phyloP scores from a whole-genome alignment of 2,888 invertebrate genomes.

The Drosophila infuscata region DNA sequence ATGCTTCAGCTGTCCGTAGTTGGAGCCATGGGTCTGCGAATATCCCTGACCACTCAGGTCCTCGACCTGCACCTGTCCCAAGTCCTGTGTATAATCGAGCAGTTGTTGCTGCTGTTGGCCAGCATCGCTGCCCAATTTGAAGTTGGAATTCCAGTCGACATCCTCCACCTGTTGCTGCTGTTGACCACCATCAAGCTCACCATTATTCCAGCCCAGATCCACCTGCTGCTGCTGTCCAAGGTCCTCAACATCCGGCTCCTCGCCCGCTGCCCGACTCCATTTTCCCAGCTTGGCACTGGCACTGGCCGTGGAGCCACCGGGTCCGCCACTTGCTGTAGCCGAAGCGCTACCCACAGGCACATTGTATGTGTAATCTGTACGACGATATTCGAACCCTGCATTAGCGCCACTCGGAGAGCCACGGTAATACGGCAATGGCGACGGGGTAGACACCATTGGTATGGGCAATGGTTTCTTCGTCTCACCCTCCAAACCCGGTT shows the following conservation, averaged over 20 bases:
- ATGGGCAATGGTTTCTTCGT: constrained; percentile 42
- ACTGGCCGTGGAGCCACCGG: constrained; percentile 53
- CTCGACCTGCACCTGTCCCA: constrained; percentile 54
- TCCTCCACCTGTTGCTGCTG: constrained; percentile 44
- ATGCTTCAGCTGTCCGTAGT: constrained; percentile 35
- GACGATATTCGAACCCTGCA: constrained; percentile 57
- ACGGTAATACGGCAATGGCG: constrained; percentile 45
- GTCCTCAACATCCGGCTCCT: constrained; percentile 56
- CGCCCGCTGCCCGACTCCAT: constrained; percentile 57
- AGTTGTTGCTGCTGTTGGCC: constrained; percentile 55
- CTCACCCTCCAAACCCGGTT: constrained; percentile 80
- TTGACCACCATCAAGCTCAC: constrained; percentile 44
- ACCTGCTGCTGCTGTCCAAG: constrained; percentile 49
- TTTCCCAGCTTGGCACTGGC: constrained; percentile 55
- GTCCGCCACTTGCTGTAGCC: constrained; percentile 59
- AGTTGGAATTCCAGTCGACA: constrained; percentile 36
- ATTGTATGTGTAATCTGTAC: constrained; percentile 60
- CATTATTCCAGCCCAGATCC: constrained; percentile 34
- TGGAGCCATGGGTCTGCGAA: constrained; percentile 17
- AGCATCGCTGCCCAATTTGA: constrained; percentile 31
- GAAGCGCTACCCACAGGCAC: constrained; percentile 53
- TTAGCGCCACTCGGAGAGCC: constrained; percentile 17
- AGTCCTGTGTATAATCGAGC: constrained; percentile 14
- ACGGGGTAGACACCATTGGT: constrained; percentile 37
- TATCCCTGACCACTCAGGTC: constrained; percentile 41